Evolutionary conservation across 30 jellyfish, hydroid and myxozoan species (phyloP).

Genomic region (Aurelia coerulea): DNA sequence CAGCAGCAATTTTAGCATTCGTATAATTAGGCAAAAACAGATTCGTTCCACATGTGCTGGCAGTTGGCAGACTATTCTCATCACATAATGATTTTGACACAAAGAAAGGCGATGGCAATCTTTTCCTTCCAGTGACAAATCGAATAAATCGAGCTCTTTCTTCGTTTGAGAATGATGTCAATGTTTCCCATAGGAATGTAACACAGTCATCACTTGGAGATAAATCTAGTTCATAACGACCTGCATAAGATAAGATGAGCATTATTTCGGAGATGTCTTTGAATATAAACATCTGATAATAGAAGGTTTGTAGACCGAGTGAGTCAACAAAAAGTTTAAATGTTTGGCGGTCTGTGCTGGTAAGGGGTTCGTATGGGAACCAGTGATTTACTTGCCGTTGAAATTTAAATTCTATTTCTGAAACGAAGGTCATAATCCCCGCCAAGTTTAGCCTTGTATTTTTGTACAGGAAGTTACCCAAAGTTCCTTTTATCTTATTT

Average conservation of each 20-base stretch:
- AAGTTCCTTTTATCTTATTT: too few relatives aligned
- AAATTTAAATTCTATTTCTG: too few relatives aligned
- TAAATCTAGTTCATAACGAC: conserved; percentile 89
- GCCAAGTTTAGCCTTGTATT: too few relatives aligned
- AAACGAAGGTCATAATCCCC: too few relatives aligned
- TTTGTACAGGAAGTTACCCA: too few relatives aligned
- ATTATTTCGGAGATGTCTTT: not conserved
- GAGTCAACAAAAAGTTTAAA: too few relatives aligned
- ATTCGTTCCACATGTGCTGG: conserved; percentile 95
- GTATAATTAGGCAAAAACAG: conserved; percentile 86
- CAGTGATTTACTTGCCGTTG: too few relatives aligned
- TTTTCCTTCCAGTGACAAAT: conserved; percentile 90
- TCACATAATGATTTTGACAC: conserved; percentile 74
- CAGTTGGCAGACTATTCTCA: conserved; percentile 81
- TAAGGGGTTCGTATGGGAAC: too few relatives aligned
- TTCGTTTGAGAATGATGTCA: conserved; percentile 66
- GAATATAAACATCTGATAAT: not conserved
- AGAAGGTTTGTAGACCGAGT: not conserved
- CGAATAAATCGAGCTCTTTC: conserved; percentile 89
- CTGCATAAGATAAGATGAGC: conserved; percentile 14
- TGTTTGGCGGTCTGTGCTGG: too few relatives aligned
- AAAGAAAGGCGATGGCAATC: conserved; percentile 89
- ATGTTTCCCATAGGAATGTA: conserved; percentile 80
- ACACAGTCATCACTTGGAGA: conserved; percentile 69
- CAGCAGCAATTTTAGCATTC: conserved; percentile 73